A percentile compares a stretch with the other conserved stretches of the same genome.
Conservation (phyloP, 2,797 vertebrate species). For the Champsocephalus gunnari region DNA sequence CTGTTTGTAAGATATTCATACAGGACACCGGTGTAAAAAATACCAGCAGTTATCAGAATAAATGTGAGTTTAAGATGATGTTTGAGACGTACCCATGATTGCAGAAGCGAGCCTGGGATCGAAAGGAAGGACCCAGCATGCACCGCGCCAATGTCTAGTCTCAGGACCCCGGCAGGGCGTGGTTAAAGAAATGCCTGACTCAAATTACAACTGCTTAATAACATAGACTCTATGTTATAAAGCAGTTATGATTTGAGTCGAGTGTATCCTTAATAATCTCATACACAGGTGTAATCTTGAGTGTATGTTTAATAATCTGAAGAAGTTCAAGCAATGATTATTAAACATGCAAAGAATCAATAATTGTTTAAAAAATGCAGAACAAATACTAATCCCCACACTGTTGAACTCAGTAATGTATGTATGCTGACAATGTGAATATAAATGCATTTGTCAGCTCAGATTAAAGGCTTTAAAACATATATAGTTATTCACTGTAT, state of each 20-base stretch:
- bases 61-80: background rate
- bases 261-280: too few relatives aligned
- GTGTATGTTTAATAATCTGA: too few relatives aligned
- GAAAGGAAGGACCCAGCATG: slow-evolving; percentile 83
- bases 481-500: background rate
- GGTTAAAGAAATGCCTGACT: slow-evolving; percentile 53
- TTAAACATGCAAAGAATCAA: background rate
- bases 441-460: too few relatives aligned
- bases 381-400: background rate
- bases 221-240: too few relatives aligned
- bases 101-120: slow-evolving; percentile 77
- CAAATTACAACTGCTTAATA: slow-evolving; percentile 32
- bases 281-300: too few relatives aligned
- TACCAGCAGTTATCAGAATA: fast-evolving
- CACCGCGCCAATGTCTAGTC: slow-evolving; percentile 76
- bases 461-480: too few relatives aligned
- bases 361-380: too few relatives aligned
- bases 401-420: too few relatives aligned
- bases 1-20: background rate
- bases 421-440: too few relatives aligned
- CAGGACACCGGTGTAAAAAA: fast-evolving
- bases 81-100: slow-evolving; percentile 82
- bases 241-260: too few relatives aligned
- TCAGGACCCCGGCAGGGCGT: slow-evolving; percentile 62
- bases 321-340: too few relatives aligned